A percentile compares a stretch with the other conserved stretches of the same genome.
Conservation (phyloP, 2,113 vertebrate species). For the Chaetops frenatus region DNA sequence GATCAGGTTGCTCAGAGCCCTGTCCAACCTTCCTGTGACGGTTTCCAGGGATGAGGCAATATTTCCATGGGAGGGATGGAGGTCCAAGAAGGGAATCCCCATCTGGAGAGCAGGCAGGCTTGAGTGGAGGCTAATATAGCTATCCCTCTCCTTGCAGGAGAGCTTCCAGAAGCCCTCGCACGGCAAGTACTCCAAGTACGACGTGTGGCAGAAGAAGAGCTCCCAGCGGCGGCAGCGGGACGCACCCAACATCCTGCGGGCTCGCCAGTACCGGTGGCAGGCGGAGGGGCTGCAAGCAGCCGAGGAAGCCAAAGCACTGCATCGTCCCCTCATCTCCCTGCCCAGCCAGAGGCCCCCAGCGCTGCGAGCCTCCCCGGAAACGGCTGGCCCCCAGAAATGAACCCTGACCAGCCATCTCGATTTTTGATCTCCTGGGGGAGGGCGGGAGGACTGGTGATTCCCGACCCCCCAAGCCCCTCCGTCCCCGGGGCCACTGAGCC, state of each 20-base stretch:
- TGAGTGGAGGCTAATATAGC: neutral
- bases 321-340: constrained; percentile 84
- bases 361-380: constrained; percentile 75
- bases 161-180: constrained; percentile 81
- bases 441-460: constrained; percentile 36
- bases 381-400: constrained; percentile 84
- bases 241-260: constrained; percentile 79
- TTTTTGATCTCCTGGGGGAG: constrained; percentile 55
- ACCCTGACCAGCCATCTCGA: constrained; percentile 38
- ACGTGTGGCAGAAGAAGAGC: constrained; percentile 85
- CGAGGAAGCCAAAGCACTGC: constrained; percentile 74
- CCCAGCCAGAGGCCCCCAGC: constrained; percentile 79
- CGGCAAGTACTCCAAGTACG: constrained; percentile 83
- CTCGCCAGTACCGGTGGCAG: constrained; percentile 80
- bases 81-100: neutral
- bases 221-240: constrained; percentile 85
- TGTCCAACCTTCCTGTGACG: neutral
- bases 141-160: constrained; percentile 68
- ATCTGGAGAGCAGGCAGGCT: neutral
- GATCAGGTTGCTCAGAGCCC: neutral
- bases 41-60: neutral
- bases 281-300: constrained; percentile 80
- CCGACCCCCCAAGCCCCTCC: constrained; percentile 34
- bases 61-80: neutral
- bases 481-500: constrained; percentile 16